A percentile compares a stretch with the other conserved stretches of the same genome.
phyloP scores from a whole-genome alignment of 2,113 vertebrate species.

The Embiotoca jacksoni region DNA sequence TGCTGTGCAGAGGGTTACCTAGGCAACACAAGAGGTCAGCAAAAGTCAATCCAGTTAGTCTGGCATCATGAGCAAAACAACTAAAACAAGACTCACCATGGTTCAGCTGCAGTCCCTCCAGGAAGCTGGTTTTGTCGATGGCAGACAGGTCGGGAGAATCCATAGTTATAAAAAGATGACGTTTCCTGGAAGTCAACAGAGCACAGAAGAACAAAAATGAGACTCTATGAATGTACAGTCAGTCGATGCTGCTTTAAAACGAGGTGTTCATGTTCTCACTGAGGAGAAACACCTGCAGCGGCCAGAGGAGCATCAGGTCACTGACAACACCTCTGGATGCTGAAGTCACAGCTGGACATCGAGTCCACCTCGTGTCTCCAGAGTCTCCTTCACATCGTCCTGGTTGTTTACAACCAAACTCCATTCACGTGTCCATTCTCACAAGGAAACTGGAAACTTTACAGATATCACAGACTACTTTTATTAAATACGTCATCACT shows the following conservation, averaged over 20 bases:
- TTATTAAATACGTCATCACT: too few species aligned
- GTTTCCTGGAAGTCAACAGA: slow-evolving; percentile 35
- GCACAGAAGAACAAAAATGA: background rate
- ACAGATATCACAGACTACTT: too few species aligned
- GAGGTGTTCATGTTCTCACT: background rate
- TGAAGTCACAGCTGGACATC: too few species aligned
- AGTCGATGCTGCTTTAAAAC: background rate
- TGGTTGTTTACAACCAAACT: too few species aligned
- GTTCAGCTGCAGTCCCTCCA: slow-evolving; percentile 47
- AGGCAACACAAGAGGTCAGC: slow-evolving; percentile 7
- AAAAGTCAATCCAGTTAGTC: background rate
- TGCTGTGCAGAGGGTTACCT: slow-evolving; percentile 76
- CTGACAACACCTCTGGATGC: too few species aligned
- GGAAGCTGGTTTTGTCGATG: slow-evolving; percentile 58
- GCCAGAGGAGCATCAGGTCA: too few species aligned
- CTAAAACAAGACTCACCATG: slow-evolving; percentile 31
- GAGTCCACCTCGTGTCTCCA: too few species aligned
- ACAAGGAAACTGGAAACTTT: too few species aligned
- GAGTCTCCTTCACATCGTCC: too few species aligned
- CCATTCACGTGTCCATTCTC: too few species aligned
- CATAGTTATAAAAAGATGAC: background rate
- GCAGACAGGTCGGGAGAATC: slow-evolving; percentile 51
- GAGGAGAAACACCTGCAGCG: too few species aligned
- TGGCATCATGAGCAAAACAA: too few species aligned
- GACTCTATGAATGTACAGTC: background rate